Conservation (phyloP, 2,888 invertebrate genomes). For the Syrista parreyssii region DNA sequence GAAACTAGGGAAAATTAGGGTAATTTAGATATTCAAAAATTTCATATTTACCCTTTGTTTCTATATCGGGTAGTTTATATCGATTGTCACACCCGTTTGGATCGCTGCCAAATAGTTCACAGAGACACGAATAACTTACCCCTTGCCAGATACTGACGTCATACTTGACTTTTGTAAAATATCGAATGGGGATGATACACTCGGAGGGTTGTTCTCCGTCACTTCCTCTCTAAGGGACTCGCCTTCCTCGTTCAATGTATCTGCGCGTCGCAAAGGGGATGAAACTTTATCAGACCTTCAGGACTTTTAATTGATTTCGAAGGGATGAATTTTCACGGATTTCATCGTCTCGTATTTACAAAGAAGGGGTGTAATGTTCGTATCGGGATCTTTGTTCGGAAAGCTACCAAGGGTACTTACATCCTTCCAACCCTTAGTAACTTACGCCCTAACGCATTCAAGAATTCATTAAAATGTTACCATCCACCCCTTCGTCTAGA, state of each 20-base stretch:
- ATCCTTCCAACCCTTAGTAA: background rate
- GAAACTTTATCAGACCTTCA: background rate
- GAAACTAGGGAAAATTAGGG: no score
- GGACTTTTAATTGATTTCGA: background rate
- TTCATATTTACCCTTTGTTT: slow-evolving; percentile 31
- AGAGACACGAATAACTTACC: background rate
- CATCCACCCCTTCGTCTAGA: background rate
- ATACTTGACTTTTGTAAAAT: background rate
- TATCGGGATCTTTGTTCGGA: background rate
- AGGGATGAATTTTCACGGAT: background rate
- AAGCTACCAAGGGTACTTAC: background rate
- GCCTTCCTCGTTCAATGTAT: background rate
- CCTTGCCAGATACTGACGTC: background rate
- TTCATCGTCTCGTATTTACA: background rate
- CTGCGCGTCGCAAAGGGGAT: background rate
- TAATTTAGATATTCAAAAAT: background rate
- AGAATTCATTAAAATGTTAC: background rate
- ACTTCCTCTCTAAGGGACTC: background rate
- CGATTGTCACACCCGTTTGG: slow-evolving; percentile 52
- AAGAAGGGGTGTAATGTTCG: background rate
- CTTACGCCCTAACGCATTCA: background rate
- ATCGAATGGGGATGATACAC: background rate
- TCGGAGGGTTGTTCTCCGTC: background rate
- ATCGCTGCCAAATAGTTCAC: slow-evolving; percentile 48
- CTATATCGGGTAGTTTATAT: slow-evolving; percentile 39